Percentiles rank a stretch among this genome's conserved stretches.
phyloP scores from a whole-genome alignment of 2,113 vertebrate genomes.

The Poeciliopsis retropinna region DNA sequence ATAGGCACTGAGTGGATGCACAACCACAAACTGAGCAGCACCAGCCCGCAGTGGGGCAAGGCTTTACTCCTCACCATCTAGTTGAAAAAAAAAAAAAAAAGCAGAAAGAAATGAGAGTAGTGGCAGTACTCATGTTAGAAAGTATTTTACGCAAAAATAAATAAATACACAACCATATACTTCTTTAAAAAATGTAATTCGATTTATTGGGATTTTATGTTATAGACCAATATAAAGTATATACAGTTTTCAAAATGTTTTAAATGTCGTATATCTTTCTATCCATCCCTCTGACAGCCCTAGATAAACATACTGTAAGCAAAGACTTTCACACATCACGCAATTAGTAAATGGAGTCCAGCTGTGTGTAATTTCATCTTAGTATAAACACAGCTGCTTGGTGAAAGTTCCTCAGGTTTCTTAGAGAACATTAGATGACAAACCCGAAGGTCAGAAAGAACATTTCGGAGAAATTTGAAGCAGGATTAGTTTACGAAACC shows the following conservation, averaged over 20 bases:
- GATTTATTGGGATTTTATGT: not conserved
- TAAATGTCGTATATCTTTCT: not conserved
- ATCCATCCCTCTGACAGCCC: not conserved
- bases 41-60: conserved; percentile 67
- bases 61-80: conserved; percentile 81
- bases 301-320: not conserved
- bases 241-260: not conserved
- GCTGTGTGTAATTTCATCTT: too few species aligned
- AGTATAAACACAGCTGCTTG: too few species aligned
- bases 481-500: too few species aligned
- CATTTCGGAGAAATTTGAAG: too few species aligned
- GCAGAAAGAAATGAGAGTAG: not conserved
- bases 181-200: too few species aligned
- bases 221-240: not conserved
- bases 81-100: conserved; percentile 2
- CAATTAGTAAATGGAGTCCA: not conserved
- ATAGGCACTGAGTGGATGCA: conserved; percentile 87
- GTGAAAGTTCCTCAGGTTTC: too few species aligned
- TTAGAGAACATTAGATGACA: too few species aligned
- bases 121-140: too few species aligned
- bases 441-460: too few species aligned
- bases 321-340: not conserved
- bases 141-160: not conserved
- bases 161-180: too few species aligned
- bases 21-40: conserved; percentile 79